These are phyloP conservation scores for Perca fluviatilis DNA, from an alignment of 2,113 vertebrate genomes.

Conservation along the genomic window DNA sequence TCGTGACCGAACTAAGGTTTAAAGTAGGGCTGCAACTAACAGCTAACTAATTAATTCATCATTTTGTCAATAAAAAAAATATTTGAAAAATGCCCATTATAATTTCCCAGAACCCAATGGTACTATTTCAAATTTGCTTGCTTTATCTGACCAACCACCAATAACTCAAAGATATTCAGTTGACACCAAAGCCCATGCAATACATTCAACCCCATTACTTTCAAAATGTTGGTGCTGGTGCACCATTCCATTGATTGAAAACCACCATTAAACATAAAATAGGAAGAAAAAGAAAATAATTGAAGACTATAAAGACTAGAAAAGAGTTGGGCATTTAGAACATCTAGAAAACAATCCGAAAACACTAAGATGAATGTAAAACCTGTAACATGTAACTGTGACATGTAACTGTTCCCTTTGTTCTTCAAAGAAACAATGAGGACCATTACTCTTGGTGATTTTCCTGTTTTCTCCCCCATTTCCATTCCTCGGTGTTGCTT, in stretches of 20 bases:
- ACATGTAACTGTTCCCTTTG: neutral
- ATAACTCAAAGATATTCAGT: neutral
- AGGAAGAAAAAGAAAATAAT: neutral
- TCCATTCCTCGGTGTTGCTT: neutral
- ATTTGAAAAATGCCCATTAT: neutral
- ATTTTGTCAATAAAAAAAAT: neutral
- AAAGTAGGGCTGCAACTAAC: no score
- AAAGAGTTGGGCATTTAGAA: neutral
- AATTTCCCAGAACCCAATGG: neutral
- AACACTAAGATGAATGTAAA: neutral
- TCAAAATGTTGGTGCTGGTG: neutral
- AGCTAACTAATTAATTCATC: neutral
- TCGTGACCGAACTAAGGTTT: no score
- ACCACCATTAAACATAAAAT: neutral
- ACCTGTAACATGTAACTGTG: no score
- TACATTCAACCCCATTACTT: neutral
- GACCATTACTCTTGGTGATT: conserved; percentile 34
- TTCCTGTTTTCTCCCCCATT: conserved; percentile 37
- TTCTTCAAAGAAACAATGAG: conserved; percentile 19
- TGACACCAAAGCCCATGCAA: no score
- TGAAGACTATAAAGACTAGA: no score
- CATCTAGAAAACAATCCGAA: neutral
- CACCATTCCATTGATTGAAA: neutral
- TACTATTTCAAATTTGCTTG: neutral
- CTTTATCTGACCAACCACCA: neutral